Percentiles rank a stretch among this genome's conserved stretches.
Evolutionary conservation across 2,888 invertebrate genomes (phyloP).

Genomic region (Machimus atricapillus): DNA sequence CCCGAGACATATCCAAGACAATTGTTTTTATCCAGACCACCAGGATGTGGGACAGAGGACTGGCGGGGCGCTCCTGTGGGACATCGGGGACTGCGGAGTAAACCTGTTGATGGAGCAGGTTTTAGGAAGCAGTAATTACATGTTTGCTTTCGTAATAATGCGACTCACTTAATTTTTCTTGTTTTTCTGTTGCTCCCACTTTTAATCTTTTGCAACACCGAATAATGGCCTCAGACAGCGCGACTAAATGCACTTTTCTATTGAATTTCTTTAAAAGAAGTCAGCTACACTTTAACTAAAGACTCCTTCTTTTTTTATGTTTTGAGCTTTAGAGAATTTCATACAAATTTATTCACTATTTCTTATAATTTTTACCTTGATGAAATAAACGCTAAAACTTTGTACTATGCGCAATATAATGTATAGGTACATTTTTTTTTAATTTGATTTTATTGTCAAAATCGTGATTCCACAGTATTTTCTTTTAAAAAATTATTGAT

Average conservation of each 20-base stretch:
- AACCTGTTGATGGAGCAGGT: conserved; percentile 22
- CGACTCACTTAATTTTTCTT: background rate
- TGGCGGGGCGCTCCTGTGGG: background rate
- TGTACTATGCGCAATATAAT: too few species aligned
- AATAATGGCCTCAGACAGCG: background rate
- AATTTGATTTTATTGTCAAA: too few species aligned
- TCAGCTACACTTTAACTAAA: background rate
- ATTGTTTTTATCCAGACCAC: conserved; percentile 31
- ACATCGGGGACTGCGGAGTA: background rate
- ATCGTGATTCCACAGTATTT: too few species aligned
- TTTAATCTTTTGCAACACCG: background rate
- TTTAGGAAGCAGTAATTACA: conserved; percentile 12
- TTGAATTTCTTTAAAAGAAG: background rate
- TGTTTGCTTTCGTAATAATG: conserved; percentile 13
- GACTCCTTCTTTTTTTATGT: too few species aligned
- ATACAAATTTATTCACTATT: too few species aligned
- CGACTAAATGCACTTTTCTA: background rate
- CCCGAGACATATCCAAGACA: conserved; percentile 34
- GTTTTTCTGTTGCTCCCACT: background rate
- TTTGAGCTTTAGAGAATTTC: too few species aligned
- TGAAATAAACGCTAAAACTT: too few species aligned
- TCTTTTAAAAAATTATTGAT: too few species aligned
- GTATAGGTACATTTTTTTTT: too few species aligned
- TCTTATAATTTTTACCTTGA: too few species aligned
- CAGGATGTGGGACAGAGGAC: background rate